Base-by-base conservation (phyloP, 2,797 vertebrate species). In the Coregonus ussuriensis region DNA sequence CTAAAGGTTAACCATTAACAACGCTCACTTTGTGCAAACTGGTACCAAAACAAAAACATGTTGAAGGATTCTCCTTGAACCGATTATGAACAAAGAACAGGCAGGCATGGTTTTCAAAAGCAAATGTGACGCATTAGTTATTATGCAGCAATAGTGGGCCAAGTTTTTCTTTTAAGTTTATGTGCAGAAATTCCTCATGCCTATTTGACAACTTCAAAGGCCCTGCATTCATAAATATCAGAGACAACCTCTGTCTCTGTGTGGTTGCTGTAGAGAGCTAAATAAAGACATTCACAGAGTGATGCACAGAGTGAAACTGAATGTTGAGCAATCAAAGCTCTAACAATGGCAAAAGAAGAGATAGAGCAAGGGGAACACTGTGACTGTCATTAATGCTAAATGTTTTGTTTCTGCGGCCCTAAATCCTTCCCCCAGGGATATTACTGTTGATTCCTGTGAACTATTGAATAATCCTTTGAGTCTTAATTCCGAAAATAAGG, bases 1-100 rank as follows among this genome's bases (percentile, higher is more conserved):
- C 71, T 82, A 75, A 77, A 13, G 29, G 81, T 83, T 89, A 91
- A 90, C 82, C 78, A 92, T 93, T 92, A 92, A 93, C 88, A 72
- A 75, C 80, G 56, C 77, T 76, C 52, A 78, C 82, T 82, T 85
- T 88, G 81, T 82, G 84, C 65, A 83, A 86, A 82, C 62, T 62
- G 76, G 76, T 56, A 81, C 81, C 77, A 81, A 84, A 81, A 82
- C 81, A 83, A 84, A 81, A 88, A 82, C 77, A 78, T 80, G 87
- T 76, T 89, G 90, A 92, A 88, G 84, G 84, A 88, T 91, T 80
- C 87, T 78, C 53, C 33, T 33, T 72, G 73, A 51, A 2, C 29
- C 77, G 79, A 59, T 80, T 66, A 81, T 79, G 83, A 74, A 82
- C 73, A 88, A 86, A 84, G 77, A 72, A 18, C 54, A 74, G 78